Evolutionary conservation across 2,797 vertebrate genomes (phyloP).

Genomic region (Anolis apletophallus): DNA sequence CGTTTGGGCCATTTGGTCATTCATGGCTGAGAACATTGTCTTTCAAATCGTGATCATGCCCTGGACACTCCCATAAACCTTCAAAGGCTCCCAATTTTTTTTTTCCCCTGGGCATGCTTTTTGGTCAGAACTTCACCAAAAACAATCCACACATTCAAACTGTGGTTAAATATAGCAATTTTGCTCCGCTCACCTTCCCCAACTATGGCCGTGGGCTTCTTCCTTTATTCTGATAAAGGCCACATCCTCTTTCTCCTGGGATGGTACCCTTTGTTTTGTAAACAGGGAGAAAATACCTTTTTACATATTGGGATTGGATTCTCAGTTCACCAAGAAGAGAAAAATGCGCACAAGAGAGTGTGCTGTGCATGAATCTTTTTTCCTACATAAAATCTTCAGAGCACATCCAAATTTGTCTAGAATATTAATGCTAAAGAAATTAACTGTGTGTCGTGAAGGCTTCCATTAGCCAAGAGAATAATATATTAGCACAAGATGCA

Average conservation of each 20-base stretch:
- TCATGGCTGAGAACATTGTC: too few species aligned
- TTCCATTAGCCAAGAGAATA: conserved; percentile 56
- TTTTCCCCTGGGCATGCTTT: too few species aligned
- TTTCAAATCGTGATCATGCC: too few species aligned
- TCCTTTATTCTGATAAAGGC: too few species aligned
- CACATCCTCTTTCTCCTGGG: background rate
- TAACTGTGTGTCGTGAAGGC: conserved; percentile 33
- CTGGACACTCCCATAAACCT: too few species aligned
- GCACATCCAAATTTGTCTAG: conserved; percentile 49
- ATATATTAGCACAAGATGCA: conserved; percentile 42
- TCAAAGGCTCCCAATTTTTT: too few species aligned
- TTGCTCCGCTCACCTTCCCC: too few species aligned
- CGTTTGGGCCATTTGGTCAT: too few species aligned
- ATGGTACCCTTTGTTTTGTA: background rate
- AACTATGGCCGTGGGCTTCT: too few species aligned
- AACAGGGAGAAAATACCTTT: background rate
- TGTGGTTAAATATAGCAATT: too few species aligned
- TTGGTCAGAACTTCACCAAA: too few species aligned
- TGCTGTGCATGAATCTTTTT: background rate
- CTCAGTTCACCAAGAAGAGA: background rate
- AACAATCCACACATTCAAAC: too few species aligned
- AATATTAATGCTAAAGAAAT: conserved; percentile 52
- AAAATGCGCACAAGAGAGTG: conserved; percentile 3
- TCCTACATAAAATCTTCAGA: conserved; percentile 46
- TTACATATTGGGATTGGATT: background rate